Conservation (phyloP, 2,113 vertebrate genomes). For the Hydropotes inermis region DNA sequence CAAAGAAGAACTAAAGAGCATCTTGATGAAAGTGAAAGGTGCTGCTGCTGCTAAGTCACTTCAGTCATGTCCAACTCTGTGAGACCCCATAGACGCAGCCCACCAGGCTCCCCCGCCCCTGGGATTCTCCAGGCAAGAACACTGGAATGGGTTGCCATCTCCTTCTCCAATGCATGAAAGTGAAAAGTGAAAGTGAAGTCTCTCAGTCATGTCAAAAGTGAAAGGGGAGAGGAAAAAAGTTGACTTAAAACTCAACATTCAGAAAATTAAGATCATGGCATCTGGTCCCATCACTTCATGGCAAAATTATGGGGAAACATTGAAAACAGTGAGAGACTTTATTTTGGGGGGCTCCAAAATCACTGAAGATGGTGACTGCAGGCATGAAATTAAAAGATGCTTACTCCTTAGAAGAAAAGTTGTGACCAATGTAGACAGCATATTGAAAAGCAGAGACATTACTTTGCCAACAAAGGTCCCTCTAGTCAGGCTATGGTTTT, state of each 20-base stretch:
- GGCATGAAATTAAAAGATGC: not conserved
- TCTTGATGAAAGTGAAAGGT: not conserved
- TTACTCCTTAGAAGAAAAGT: not conserved
- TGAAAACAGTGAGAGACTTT: not conserved
- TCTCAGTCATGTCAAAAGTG: not conserved
- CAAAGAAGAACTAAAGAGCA: not conserved
- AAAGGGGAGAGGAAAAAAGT: not conserved
- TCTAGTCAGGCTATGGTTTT: not conserved
- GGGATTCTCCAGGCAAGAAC: no score
- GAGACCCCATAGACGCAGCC: rapidly evolving
- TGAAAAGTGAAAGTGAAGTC: no score
- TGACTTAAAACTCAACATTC: not conserved
- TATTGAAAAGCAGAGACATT: not conserved
- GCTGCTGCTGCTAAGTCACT: no score
- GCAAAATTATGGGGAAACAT: not conserved
- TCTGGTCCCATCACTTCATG: not conserved
- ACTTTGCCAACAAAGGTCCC: not conserved
- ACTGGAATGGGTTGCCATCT: no score
- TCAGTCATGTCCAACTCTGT: no score
- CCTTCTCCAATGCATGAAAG: no score
- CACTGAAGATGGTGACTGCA: not conserved
- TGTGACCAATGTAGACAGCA: not conserved
- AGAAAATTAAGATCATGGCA: not conserved
- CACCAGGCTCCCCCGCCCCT: no score
- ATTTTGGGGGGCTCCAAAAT: not conserved